phyloP scores from a whole-genome alignment of 2,888 invertebrate genomes.

The Balanococcus diminutus region DNA sequence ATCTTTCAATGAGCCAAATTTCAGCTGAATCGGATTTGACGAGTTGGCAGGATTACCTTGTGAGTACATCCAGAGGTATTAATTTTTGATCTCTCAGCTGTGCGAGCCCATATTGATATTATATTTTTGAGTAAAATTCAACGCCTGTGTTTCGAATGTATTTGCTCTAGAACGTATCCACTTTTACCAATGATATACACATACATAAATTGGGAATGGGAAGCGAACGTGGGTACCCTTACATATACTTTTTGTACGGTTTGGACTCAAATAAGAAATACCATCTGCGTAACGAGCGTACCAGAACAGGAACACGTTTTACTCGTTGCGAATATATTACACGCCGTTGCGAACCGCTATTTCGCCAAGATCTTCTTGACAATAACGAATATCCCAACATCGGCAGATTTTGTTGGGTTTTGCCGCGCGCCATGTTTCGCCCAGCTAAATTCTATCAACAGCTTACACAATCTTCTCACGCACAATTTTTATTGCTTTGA shows the following conservation, averaged over 20 bases:
- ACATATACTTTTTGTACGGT: background rate
- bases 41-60: no score
- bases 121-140: no score
- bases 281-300: conserved; percentile 12
- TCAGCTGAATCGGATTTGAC: no score
- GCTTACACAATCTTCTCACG: conserved; percentile 45
- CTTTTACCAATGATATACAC: background rate
- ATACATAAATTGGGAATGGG: background rate
- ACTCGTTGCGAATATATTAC: conserved; percentile 39
- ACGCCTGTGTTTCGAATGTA: no score
- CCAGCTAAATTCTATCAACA: conserved; percentile 36
- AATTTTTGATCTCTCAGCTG: no score
- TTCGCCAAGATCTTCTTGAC: conserved; percentile 24
- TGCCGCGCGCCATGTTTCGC: conserved; percentile 20
- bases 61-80: no score
- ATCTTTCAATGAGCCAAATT: no score
- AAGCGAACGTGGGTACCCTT: background rate
- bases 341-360: conserved; percentile 18
- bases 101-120: no score
- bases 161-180: no score
- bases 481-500: conserved; percentile 44
- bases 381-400: conserved; percentile 42
- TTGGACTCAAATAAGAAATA: conserved; percentile 22
- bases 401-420: conserved; percentile 32
- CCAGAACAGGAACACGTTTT: conserved; percentile 26